Percentiles rank a stretch among this genome's conserved stretches.
Evolutionary conservation across 2,888 invertebrate species (phyloP).

Genomic region (Muscina levida): DNA sequence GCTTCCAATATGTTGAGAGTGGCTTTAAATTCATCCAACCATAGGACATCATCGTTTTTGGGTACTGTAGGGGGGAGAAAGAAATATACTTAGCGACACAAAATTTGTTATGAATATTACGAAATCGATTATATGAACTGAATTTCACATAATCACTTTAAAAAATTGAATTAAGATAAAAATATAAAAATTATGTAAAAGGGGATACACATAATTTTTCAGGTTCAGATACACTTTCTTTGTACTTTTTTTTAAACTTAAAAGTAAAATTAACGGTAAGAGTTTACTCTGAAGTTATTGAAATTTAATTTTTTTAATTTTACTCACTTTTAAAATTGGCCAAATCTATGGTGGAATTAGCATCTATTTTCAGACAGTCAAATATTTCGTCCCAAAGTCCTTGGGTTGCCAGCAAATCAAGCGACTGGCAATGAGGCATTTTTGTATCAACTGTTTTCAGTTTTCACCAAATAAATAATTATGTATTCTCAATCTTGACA

Average conservation of each 20-base stretch:
- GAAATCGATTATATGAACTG: too few relatives aligned
- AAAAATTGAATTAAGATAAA: background rate
- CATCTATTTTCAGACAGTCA: conserved; percentile 63
- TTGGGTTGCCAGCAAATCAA: conserved; percentile 58
- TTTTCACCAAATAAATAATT: too few relatives aligned
- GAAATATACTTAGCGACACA: background rate
- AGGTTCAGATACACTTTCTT: too few relatives aligned
- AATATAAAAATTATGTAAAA: too few relatives aligned
- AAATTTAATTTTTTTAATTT: too few relatives aligned
- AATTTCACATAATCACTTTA: too few relatives aligned
- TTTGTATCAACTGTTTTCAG: background rate
- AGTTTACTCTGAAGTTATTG: too few relatives aligned
- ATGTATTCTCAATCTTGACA: too few relatives aligned
- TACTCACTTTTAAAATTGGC: conserved; percentile 60
- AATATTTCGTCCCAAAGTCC: conserved; percentile 66
- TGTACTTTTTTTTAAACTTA: too few relatives aligned
- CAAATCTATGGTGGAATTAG: conserved; percentile 66
- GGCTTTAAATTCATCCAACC: conserved; percentile 63
- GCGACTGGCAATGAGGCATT: conserved; percentile 52
- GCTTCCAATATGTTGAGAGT: conserved; percentile 62
- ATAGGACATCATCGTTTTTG: conserved; percentile 44
- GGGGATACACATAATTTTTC: too few relatives aligned
- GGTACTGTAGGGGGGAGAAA: conserved; percentile 37
- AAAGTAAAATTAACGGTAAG: too few relatives aligned
- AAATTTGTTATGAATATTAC: too few relatives aligned